These are phyloP conservation scores for Aplysina aerophoba DNA, from an alignment of 37 sponge, comb jelly and placozoan species.

Conservation along the genomic window DNA sequence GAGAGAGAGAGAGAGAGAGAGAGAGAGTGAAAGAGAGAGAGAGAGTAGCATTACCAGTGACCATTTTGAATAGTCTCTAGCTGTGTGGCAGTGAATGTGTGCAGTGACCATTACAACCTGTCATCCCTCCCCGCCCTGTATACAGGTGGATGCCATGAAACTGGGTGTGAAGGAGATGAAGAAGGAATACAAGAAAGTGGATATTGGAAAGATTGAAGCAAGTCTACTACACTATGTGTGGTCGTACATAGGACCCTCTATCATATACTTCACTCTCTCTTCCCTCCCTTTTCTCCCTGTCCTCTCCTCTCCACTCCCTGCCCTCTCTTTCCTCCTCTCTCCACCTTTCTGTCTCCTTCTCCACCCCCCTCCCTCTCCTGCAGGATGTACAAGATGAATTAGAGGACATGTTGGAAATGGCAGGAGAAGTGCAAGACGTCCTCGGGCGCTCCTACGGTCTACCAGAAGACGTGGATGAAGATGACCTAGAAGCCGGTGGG, in stretches of 20 bases:
- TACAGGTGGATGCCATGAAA: conserved; percentile 95
- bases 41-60: too few relatives aligned
- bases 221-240: neutral
- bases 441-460: conserved; percentile 93
- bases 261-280: neutral
- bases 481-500: conserved; percentile 96
- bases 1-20: too few relatives aligned
- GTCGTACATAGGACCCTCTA: neutral
- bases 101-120: neutral
- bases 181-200: conserved; percentile 97
- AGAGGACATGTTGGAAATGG: conserved; percentile 97
- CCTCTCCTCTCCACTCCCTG: neutral
- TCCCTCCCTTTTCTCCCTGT: too few relatives aligned
- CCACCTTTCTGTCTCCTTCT: neutral
- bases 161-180: conserved; percentile 98
- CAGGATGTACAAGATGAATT: conserved; percentile 97
- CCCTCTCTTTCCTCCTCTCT: neutral
- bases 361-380: neutral
- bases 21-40: too few relatives aligned
- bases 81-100: too few relatives aligned
- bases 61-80: too few relatives aligned
- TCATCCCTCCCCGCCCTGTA: neutral
- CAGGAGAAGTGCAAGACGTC: conserved; percentile 94
- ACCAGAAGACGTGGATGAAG: conserved; percentile 98
- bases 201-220: conserved; percentile 96